These are phyloP conservation scores for Pogona vitticeps DNA, from an alignment of 2,113 vertebrate species.

Conservation along the genomic window DNA sequence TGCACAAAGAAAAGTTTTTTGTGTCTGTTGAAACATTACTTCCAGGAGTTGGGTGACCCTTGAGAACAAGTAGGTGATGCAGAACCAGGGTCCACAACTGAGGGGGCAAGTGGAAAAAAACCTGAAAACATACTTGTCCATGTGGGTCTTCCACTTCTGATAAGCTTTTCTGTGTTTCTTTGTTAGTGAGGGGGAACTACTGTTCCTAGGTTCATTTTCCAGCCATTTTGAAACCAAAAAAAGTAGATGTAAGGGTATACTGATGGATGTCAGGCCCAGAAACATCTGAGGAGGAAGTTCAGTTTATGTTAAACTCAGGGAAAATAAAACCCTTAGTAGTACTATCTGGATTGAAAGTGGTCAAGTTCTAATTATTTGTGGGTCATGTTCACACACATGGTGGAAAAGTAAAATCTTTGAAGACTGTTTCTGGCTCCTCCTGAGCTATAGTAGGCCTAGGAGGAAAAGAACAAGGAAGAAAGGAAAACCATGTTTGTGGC, in stretches of 20 bases:
- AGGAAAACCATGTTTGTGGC: too few relatives aligned
- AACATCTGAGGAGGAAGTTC: not conserved
- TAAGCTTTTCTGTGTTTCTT: not conserved
- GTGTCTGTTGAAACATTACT: not conserved
- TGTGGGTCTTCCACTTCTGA: too few relatives aligned
- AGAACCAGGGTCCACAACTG: not conserved
- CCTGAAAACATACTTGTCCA: not conserved
- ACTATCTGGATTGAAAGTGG: not conserved
- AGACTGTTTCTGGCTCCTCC: too few relatives aligned
- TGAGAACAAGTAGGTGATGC: not conserved
- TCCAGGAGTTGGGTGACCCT: not conserved
- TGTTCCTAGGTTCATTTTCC: not conserved
- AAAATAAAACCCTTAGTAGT: not conserved
- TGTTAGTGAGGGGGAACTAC: not conserved
- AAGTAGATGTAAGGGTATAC: too few relatives aligned
- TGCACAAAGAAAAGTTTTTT: not conserved
- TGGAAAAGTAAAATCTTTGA: too few relatives aligned
- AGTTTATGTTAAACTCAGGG: not conserved
- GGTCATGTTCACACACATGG: too few relatives aligned
- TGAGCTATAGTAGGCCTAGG: too few relatives aligned
- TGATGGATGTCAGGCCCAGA: too few relatives aligned
- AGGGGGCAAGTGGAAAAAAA: not conserved
- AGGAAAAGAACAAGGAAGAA: too few relatives aligned
- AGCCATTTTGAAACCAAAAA: not conserved
- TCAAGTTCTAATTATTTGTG: too few relatives aligned